These are phyloP conservation scores for Sternotherus odoratus DNA, from an alignment of 2,797 vertebrate genomes.

Conservation along the genomic window DNA sequence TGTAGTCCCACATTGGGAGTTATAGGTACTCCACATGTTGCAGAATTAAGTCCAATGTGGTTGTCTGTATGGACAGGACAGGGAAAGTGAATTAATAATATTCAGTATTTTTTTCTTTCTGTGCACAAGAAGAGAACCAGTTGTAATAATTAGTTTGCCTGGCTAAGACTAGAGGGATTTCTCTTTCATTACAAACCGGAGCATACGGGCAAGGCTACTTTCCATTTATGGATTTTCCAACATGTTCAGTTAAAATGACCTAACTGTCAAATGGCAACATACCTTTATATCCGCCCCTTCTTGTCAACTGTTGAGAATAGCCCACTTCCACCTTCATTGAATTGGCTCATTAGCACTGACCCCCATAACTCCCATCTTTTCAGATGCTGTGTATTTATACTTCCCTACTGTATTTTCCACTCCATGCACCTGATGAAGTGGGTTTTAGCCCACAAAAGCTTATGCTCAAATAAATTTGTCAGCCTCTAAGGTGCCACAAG, in stretches of 20 bases:
- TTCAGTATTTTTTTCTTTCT: background rate
- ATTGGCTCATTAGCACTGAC: too few relatives aligned
- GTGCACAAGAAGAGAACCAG: background rate
- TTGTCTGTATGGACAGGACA: background rate
- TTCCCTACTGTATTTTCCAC: too few relatives aligned
- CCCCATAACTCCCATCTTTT: too few relatives aligned
- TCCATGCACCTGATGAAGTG: too few relatives aligned
- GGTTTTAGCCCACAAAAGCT: too few relatives aligned
- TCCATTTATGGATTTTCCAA: too few relatives aligned
- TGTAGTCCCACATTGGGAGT: background rate
- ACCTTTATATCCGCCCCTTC: too few relatives aligned
- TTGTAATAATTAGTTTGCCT: slow-evolving; percentile 26
- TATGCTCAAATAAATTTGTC: too few relatives aligned
- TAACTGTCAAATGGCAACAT: background rate
- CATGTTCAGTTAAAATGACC: background rate
- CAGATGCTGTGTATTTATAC: too few relatives aligned
- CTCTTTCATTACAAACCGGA: slow-evolving; percentile 35
- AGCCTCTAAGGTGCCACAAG: too few relatives aligned
- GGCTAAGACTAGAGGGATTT: slow-evolving; percentile 1
- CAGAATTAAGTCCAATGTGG: background rate
- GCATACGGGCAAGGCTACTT: background rate
- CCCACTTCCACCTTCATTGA: too few relatives aligned
- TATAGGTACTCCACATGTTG: background rate
- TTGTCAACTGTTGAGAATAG: too few relatives aligned
- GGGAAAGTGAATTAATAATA: background rate